Evolutionary conservation across 1,140 invertebrate genomes (phyloP).

Genomic region (Panulirus ornatus): DNA sequence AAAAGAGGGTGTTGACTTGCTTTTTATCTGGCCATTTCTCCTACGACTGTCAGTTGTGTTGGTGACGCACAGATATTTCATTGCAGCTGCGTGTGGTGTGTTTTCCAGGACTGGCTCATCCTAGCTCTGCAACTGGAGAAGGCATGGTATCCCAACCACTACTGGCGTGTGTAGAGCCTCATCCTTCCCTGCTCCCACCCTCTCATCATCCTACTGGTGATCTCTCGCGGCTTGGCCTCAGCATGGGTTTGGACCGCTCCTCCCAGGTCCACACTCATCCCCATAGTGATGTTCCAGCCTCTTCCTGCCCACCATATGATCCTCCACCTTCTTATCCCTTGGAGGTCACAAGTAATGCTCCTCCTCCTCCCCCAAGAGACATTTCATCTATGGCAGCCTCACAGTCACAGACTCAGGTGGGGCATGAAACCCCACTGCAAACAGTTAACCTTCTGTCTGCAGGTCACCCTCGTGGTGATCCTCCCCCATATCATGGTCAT

Average conservation of each 20-base stretch:
- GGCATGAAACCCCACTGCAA: slow-evolving; percentile 1
- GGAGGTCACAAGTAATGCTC: slow-evolving; percentile 11
- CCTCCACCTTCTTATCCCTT: slow-evolving; percentile 40
- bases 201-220: slow-evolving; percentile 37
- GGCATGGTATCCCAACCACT: slow-evolving; percentile 89
- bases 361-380: slow-evolving; percentile 24
- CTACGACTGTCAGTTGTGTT: slow-evolving; percentile 83
- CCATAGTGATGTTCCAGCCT: slow-evolving; percentile 34
- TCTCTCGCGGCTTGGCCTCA: slow-evolving; percentile 16
- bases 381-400: slow-evolving; percentile 19
- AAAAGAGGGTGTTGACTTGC: background rate
- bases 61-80: slow-evolving; percentile 66
- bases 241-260: slow-evolving; percentile 13
- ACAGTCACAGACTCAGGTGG: slow-evolving; percentile 31
- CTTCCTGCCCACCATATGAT: slow-evolving; percentile 45
- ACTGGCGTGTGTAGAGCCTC: slow-evolving; percentile 84
- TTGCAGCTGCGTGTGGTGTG: slow-evolving; percentile 71
- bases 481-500: slow-evolving; percentile 58
- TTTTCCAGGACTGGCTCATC: slow-evolving; percentile 85
- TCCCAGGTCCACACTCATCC: background rate
- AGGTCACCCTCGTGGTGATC: slow-evolving; percentile 23
- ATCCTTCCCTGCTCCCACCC: slow-evolving; percentile 12
- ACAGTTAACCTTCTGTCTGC: background rate
- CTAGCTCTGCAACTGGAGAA: slow-evolving; percentile 88
- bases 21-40: slow-evolving; percentile 53